Evolutionary conservation across 2,888 invertebrate genomes (phyloP).

Genomic region (Hyposoter dolosus): DNA sequence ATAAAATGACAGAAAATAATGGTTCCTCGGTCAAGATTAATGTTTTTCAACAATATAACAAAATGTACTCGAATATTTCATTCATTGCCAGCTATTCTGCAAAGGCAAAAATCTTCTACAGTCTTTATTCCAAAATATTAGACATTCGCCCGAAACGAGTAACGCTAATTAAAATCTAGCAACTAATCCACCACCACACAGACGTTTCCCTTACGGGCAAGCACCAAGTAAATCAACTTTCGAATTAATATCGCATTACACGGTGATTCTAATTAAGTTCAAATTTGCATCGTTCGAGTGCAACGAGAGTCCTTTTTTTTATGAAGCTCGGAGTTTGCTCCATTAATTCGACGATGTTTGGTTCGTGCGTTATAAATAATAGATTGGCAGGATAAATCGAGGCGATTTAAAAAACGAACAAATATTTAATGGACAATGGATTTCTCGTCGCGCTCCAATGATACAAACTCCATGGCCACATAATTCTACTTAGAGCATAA

Average conservation of each 20-base stretch:
- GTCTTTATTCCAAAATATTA: neutral
- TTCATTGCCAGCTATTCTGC: neutral
- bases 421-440: too few relatives aligned
- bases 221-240: neutral
- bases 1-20: neutral
- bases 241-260: neutral
- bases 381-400: too few relatives aligned
- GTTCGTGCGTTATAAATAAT: too few relatives aligned
- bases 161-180: conserved; percentile 11
- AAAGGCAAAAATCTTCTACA: neutral
- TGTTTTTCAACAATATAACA: neutral
- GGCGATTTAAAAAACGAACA: too few relatives aligned
- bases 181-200: conserved; percentile 60
- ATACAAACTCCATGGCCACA: neutral
- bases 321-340: too few relatives aligned
- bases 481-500: conserved; percentile 51
- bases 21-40: neutral
- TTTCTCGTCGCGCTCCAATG: too few relatives aligned
- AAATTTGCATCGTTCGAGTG: too few relatives aligned
- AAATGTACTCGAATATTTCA: neutral
- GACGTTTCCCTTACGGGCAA: conserved; percentile 3
- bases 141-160: neutral
- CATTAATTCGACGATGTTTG: too few relatives aligned
- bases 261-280: too few relatives aligned
- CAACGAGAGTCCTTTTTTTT: too few relatives aligned